Percentiles rank a stretch among this genome's conserved stretches.
These are phyloP conservation scores for Bubalus kerabau DNA, from an alignment of 2,113 vertebrate genomes.

Conservation along the genomic window DNA sequence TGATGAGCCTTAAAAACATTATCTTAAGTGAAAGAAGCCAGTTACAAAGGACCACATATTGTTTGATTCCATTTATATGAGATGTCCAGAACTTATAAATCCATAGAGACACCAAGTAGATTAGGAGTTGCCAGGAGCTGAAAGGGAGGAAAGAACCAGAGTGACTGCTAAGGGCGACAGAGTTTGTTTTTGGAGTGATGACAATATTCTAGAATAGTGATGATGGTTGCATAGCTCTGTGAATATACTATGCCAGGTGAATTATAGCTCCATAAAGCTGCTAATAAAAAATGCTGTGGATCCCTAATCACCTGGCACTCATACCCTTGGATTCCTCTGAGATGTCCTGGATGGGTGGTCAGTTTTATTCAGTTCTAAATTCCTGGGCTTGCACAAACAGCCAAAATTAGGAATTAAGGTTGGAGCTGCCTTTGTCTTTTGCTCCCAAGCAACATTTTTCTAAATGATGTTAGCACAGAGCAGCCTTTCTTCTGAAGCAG, in stretches of 20 bases:
- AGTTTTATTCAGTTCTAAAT: constrained; percentile 49
- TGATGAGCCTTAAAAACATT: neutral
- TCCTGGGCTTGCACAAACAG: neutral
- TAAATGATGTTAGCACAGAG: constrained; percentile 27
- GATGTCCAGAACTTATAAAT: constrained; percentile 16
- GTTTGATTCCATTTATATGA: neutral
- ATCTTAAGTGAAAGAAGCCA: neutral
- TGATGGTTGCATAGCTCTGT: neutral
- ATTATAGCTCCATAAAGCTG: neutral
- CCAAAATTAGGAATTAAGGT: constrained; percentile 40
- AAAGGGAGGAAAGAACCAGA: neutral
- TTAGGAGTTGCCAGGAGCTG: neutral
- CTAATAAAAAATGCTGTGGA: neutral
- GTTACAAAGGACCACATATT: neutral
- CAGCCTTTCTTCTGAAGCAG: constrained; percentile 30
- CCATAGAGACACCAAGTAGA: neutral
- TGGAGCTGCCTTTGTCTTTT: constrained; percentile 43
- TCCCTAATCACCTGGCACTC: constrained; percentile 5
- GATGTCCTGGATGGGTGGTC: constrained; percentile 35
- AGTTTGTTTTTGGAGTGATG: neutral
- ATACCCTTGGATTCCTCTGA: constrained; percentile 22
- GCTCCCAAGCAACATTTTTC: constrained; percentile 46
- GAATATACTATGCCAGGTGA: neutral
- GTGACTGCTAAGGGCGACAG: neutral
- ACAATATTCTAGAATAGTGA: neutral